Evolutionary conservation across 2,888 invertebrate species (phyloP).

Genomic region (Pseudoips prasinana): DNA sequence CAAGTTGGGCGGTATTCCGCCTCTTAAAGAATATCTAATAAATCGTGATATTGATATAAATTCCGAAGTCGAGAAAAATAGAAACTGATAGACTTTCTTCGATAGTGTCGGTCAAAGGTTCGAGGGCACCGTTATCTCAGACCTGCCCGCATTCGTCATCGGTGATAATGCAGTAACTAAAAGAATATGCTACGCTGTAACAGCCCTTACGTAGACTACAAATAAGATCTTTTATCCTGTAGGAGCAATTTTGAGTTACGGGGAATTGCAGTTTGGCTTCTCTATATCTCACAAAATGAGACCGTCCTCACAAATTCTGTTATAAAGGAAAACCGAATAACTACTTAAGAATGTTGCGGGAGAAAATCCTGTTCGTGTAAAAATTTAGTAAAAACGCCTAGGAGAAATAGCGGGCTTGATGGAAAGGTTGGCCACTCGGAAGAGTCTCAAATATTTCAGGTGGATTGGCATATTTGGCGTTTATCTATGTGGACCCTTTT

Average conservation of each 20-base stretch:
- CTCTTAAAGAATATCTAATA: too few species aligned
- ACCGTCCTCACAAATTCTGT: constrained; percentile 20
- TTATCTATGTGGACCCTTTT: too few species aligned
- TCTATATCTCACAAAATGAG: constrained; percentile 29
- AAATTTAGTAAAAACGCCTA: constrained; percentile 16
- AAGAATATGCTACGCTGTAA: too few species aligned
- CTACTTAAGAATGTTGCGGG: constrained; percentile 17
- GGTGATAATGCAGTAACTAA: too few species aligned
- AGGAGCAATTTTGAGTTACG: too few species aligned
- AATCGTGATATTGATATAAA: constrained; percentile 44
- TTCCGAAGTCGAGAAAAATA: constrained; percentile 30
- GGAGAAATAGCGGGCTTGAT: constrained; percentile 10
- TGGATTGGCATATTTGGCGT: too few species aligned
- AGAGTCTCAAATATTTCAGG: too few species aligned
- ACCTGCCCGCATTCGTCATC: constrained; percentile 11
- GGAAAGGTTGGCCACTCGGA: not conserved
- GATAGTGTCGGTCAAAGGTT: constrained; percentile 46
- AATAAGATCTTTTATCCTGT: too few species aligned
- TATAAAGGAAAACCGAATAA: constrained; percentile 11
- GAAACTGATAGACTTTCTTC: too few species aligned
- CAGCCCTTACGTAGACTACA: too few species aligned
- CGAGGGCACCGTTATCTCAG: constrained; percentile 34
- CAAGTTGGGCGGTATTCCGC: too few species aligned
- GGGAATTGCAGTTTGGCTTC: too few species aligned
- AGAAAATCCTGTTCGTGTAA: constrained; percentile 14